A percentile compares a stretch with the other conserved stretches of the same genome.
phyloP scores from a whole-genome alignment of 2,113 vertebrate species.

The Eleginops maclovinus region DNA sequence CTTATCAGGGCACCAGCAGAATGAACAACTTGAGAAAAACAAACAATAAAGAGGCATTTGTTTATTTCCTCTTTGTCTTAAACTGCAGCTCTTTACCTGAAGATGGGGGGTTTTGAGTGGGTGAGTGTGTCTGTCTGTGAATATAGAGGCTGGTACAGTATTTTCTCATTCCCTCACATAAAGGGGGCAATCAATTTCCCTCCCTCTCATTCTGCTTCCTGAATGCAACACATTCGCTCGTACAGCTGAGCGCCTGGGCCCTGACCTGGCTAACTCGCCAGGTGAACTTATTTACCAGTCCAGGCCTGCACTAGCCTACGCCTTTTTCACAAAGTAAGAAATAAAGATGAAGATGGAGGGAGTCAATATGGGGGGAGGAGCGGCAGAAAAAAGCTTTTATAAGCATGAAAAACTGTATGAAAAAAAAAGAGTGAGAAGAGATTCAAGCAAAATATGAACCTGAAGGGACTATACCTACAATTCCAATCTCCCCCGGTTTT shows the following conservation, averaged over 20 bases:
- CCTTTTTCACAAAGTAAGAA: slow-evolving; percentile 30
- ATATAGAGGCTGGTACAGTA: slow-evolving; percentile 27
- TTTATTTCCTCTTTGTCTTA: slow-evolving; percentile 40
- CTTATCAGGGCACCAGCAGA: slow-evolving; percentile 57
- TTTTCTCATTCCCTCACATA: slow-evolving; percentile 56
- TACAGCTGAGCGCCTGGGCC: slow-evolving; percentile 45
- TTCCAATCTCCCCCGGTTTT: slow-evolving; percentile 20
- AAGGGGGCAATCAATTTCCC: slow-evolving; percentile 62
- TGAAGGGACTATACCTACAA: slow-evolving; percentile 11
- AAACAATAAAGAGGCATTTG: slow-evolving; percentile 37
- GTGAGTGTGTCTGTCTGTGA: slow-evolving; percentile 13
- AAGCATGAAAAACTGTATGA: slow-evolving; percentile 30
- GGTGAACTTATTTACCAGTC: slow-evolving; percentile 64
- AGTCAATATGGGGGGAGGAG: not conserved
- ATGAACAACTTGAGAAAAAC: slow-evolving; percentile 51
- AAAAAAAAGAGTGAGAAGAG: slow-evolving; percentile 27
- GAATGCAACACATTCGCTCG: slow-evolving; percentile 38
- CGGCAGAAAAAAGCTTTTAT: slow-evolving; percentile 17
- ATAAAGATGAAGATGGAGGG: slow-evolving; percentile 40
- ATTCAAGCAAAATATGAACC: slow-evolving; percentile 31
- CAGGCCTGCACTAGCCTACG: not conserved
- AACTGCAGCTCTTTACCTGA: slow-evolving; percentile 24
- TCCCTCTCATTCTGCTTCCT: slow-evolving; percentile 22
- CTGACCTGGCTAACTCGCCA: slow-evolving; percentile 55
- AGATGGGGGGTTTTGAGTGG: slow-evolving; percentile 32